Base-by-base conservation (phyloP, 2,113 vertebrate genomes). In the Calidris pugnax region DNA sequence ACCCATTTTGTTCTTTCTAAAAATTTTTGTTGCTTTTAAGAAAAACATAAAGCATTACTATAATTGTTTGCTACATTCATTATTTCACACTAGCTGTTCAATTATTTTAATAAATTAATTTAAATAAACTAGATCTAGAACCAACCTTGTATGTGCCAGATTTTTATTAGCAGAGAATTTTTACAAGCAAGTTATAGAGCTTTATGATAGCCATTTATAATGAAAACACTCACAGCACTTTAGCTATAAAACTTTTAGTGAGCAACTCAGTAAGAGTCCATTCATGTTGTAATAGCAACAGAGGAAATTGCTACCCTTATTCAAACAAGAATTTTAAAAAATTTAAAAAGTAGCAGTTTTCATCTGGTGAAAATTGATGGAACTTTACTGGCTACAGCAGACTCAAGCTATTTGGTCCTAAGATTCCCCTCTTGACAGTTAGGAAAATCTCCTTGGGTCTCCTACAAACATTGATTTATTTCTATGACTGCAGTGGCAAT, bases 101-200 rank as follows among this genome's bases (percentile, higher is more conserved):
- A 83, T 83, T 93, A 88, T 77, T 85, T 92, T 77, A 91, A 72
- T 87, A 94, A 90, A 95, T 96, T 83, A 79, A 96, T 96, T 95
- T 88, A 94, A 93, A 95, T 91, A 91, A 95, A 91, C 91, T 93
- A 91, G 41, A 45, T 87, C 71, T 66, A 94, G 75, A 93, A 76
- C 41, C 5, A 2, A 77, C 22, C n/a, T 73, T 51, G n/a, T 67
- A 57, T 8, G 14, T 90, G 82, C 82, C 85, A 96, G 75, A 67
- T 59, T 94, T 96, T 93, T 87, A 94, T 30, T 85, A 80, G 82
- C 64, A 90, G 59, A 71, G 50, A 83, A 85, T 73, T 94, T 96
- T 96, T 90, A 93, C 75, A 96, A 91, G 92, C 72, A 91, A 94
- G 85, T 94, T 93, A 80, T 14, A 86, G 83, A 84, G 72, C 59